Conservation (phyloP, 2,113 vertebrate genomes). For the Grus americana region DNA sequence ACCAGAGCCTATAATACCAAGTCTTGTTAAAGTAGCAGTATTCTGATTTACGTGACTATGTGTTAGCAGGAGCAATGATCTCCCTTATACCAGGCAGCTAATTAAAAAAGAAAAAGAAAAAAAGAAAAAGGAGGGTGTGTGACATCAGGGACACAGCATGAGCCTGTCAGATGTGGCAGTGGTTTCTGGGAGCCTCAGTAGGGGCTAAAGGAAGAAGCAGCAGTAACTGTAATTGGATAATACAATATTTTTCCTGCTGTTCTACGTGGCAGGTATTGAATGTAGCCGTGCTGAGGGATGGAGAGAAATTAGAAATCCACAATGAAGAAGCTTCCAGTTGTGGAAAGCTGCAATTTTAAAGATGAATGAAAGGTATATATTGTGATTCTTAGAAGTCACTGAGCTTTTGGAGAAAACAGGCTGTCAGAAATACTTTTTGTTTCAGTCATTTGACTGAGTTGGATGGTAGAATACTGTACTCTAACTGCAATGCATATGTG, state of each 20-base stretch:
- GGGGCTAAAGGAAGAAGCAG: neutral
- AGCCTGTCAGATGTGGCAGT: neutral
- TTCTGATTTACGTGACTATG: neutral
- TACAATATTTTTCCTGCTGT: neutral
- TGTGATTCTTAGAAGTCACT: neutral
- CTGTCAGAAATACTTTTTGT: neutral
- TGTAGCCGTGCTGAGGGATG: neutral
- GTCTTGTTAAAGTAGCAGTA: neutral
- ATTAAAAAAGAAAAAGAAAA: neutral
- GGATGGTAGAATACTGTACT: neutral
- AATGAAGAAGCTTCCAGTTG: neutral
- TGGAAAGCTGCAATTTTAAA: neutral
- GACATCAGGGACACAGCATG: neutral
- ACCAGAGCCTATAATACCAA: neutral
- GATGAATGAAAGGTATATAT: neutral
- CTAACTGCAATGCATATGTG: neutral
- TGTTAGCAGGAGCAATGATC: neutral
- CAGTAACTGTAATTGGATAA: neutral
- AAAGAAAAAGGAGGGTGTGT: neutral
- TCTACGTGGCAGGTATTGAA: neutral
- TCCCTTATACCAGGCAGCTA: neutral
- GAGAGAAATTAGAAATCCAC: neutral
- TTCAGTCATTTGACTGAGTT: neutral
- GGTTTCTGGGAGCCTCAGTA: neutral
- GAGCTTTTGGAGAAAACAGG: neutral